Evolutionary conservation across 2,113 vertebrate species (phyloP).

Genomic region (Coregonus clupeaformis): DNA sequence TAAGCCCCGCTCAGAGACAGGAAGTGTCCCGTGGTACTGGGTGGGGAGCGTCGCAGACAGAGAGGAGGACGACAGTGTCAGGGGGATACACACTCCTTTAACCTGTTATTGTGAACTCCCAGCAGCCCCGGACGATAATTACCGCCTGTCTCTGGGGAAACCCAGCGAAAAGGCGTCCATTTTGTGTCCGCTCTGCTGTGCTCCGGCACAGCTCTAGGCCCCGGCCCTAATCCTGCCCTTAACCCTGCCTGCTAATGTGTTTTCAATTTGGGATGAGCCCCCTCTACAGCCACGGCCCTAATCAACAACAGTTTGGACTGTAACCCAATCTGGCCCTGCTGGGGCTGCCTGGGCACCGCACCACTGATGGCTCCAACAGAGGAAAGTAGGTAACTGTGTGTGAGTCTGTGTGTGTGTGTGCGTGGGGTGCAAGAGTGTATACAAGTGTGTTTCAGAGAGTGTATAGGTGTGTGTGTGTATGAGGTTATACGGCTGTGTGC

Average conservation of each 20-base stretch:
- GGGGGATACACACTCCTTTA: constrained; percentile 75
- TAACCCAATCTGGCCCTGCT: constrained; percentile 70
- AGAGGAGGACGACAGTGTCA: constrained; percentile 53
- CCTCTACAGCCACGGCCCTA: constrained; percentile 64
- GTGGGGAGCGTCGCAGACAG: constrained; percentile 42
- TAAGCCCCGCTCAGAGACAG: constrained; percentile 62
- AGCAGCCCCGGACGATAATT: constrained; percentile 75
- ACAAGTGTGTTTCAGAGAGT: too few species aligned
- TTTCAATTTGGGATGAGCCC: constrained; percentile 77
- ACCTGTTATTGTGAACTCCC: constrained; percentile 79
- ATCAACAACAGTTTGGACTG: constrained; percentile 81
- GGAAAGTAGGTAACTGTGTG: constrained; percentile 42
- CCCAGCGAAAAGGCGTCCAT: constrained; percentile 66
- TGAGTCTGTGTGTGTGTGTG: constrained; percentile 45
- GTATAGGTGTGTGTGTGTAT: background rate
- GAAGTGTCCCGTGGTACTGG: constrained; percentile 49
- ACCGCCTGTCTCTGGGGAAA: constrained; percentile 70
- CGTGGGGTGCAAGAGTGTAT: too few species aligned
- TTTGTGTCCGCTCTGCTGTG: constrained; percentile 54
- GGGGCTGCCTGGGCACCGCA: constrained; percentile 50
- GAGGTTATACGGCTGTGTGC: constrained; percentile 19
- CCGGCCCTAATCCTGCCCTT: constrained; percentile 57
- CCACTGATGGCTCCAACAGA: too few species aligned
- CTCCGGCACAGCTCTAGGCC: constrained; percentile 5
- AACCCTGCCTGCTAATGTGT: constrained; percentile 72